Base-by-base conservation (phyloP, 2,797 vertebrate genomes). In the Gobio occitaniae region DNA sequence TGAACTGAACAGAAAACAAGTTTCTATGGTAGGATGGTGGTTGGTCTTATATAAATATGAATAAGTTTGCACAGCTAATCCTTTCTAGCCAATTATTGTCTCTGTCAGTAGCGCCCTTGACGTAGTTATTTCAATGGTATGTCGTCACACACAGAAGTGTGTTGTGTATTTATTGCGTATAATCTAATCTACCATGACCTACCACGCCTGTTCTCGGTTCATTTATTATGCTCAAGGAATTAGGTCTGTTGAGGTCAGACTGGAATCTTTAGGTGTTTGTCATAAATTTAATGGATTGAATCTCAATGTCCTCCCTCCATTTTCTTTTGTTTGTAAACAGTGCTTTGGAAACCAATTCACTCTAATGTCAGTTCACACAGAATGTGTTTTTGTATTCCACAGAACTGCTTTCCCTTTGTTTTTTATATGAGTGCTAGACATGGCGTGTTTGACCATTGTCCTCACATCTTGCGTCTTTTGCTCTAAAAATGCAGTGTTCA, bases 251-350 rank as follows among this genome's bases (percentile, higher is more conserved):
- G 61, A 29, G 56, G 69, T 82, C n/a, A 76, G 41, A 66, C 56
- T 47, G 32, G 70, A 87, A 38, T 66, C 12, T 72, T 52, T 83
- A 77, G 72, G 19, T 65, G 59, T 80, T 38, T 86, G 65, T 6
- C 44, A 44, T 47, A 59, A 16, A 12, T 41, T 77, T 84, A 80
- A 83, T 72, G 61, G 56, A 48, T 77, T 11, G 2, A 66, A 83
- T 56, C 41, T 47, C 75, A 38, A 19, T 38, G 1, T 69, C 59
- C 29, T 81, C 25, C 50, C 6, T 41, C 19, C 3, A 17, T 52
- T 56, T 21, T 29, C 21, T 25, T 48, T 21, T 78, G 47, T 81
- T 56, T 81, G 54, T 81, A 78, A 84, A 74, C 71, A 69, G 9
- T 65, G 13, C 80, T 17, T 41, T 77, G 66, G 38, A 78, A 72